phyloP scores from a whole-genome alignment of 2,113 vertebrate species.

The zebrafish (Danio rerio) region DNA sequence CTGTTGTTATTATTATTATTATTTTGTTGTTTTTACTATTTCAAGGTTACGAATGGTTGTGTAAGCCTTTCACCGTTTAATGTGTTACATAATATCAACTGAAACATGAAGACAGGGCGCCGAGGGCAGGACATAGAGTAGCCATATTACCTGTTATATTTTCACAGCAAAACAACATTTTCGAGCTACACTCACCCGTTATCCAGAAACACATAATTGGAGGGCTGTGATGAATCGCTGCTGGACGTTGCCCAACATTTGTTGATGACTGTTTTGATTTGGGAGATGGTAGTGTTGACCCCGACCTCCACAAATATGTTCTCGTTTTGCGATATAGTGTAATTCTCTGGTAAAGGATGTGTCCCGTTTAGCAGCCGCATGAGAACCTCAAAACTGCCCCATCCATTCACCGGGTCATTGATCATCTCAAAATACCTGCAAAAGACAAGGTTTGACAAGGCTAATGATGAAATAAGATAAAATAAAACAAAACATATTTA shows the following conservation, averaged over 20 bases:
- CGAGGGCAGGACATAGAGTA: too few relatives aligned
- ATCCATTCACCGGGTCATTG: slow-evolving; percentile 76
- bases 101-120: too few relatives aligned
- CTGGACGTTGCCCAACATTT: slow-evolving; percentile 90
- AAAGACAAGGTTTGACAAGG: slow-evolving; percentile 19
- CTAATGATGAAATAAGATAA: not conserved
- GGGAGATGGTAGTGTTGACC: slow-evolving; percentile 75
- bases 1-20: too few relatives aligned
- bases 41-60: too few relatives aligned
- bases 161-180: too few relatives aligned
- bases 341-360: slow-evolving; percentile 78
- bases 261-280: slow-evolving; percentile 83
- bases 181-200: slow-evolving; percentile 75
- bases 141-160: too few relatives aligned
- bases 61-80: too few relatives aligned
- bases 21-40: too few relatives aligned
- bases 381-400: slow-evolving; percentile 79
- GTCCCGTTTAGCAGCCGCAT: slow-evolving; percentile 83
- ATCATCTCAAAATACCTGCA: slow-evolving; percentile 77
- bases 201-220: slow-evolving; percentile 78
- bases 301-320: slow-evolving; percentile 83
- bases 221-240: slow-evolving; percentile 65
- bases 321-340: slow-evolving; percentile 79
- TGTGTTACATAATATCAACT: too few relatives aligned
- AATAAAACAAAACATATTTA: too few relatives aligned